Base-by-base conservation (phyloP, 1,140 invertebrate genomes). In the Nixonia krombeini region DNA sequence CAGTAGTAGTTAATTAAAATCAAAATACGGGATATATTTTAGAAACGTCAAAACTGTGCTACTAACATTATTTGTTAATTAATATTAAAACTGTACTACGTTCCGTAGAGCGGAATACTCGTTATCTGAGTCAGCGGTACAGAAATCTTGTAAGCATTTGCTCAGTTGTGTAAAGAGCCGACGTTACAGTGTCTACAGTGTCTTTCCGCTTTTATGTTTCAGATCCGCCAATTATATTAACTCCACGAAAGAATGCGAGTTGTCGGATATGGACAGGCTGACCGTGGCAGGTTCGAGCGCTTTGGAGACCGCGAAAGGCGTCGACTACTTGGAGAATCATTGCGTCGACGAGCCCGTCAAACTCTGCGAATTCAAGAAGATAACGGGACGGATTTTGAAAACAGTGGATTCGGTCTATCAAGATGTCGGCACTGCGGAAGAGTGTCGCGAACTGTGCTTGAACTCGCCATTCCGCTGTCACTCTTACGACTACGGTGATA, bases 381-480 rank as follows among this genome's bases (percentile, higher is more conserved):
- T 96, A 67, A 89, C 88, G 18, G 94, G 94, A 0, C 89, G 93
- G 51, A 96, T 97, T 66, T 83, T 97, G 21, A 97, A 97, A 83
- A 97, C 96, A 0, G 95, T 97, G 1, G 95, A 97, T 74, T 94
- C 94, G 1, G 95, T 97, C 4, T 96, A 94, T 76, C 93, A 95
- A 85, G 94, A 96, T 72, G 91, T 96, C 0, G 91, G 91, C 57
- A 94, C 91, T 2, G 87, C 94, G 41, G 93, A 95, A 55, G 94
- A 95, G 84, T 95, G 93, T 79, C 89, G 94, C 38, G 93, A 96
- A 67, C 87, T 96, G 26, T 97, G 95, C 76, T 86, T 96, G 16
- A 94, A 92, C 73, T 94, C 94, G 6, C 92, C 94, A 4, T 91
- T 91, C 85, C 89, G 88, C 75, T 97, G 95, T 80, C 94, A 96